phyloP scores from a whole-genome alignment of 1,140 invertebrate species.

The Saccostrea cuccullata region DNA sequence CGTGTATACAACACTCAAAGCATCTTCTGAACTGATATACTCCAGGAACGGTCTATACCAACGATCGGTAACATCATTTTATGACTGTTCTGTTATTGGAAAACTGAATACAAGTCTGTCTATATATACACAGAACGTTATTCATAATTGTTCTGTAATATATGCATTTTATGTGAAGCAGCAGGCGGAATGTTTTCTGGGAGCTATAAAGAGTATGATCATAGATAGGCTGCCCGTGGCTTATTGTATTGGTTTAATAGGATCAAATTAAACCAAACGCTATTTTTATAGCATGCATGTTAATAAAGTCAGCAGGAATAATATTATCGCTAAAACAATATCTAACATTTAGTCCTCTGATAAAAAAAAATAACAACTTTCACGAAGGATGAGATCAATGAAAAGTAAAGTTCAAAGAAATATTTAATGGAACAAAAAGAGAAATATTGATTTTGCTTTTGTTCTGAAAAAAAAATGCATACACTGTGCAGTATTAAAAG shows the following conservation, averaged over 20 bases:
- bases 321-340: neutral
- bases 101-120: slow-evolving; percentile 14
- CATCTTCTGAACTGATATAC: neutral
- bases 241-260: neutral
- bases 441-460: neutral
- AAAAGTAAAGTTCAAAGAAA: slow-evolving; percentile 17
- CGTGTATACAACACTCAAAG: neutral
- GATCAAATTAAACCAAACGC: neutral
- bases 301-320: neutral
- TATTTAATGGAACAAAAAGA: slow-evolving; percentile 7
- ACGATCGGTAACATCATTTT: slow-evolving; percentile 30
- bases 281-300: neutral
- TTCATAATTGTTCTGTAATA: slow-evolving; percentile 21
- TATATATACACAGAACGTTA: neutral
- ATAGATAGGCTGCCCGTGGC: neutral
- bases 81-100: slow-evolving; percentile 25
- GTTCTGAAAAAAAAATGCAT: neutral
- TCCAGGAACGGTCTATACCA: neutral
- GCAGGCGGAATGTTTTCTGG: slow-evolving; percentile 1
- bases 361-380: neutral
- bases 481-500: neutral
- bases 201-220: neutral
- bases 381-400: slow-evolving; percentile 2
- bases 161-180: slow-evolving; percentile 21
- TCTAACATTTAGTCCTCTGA: neutral